Percentiles rank a stretch among this genome's conserved stretches.
These are phyloP conservation scores for Tupaia tana DNA, from an alignment of 2,113 vertebrate genomes.

Conservation along the genomic window DNA sequence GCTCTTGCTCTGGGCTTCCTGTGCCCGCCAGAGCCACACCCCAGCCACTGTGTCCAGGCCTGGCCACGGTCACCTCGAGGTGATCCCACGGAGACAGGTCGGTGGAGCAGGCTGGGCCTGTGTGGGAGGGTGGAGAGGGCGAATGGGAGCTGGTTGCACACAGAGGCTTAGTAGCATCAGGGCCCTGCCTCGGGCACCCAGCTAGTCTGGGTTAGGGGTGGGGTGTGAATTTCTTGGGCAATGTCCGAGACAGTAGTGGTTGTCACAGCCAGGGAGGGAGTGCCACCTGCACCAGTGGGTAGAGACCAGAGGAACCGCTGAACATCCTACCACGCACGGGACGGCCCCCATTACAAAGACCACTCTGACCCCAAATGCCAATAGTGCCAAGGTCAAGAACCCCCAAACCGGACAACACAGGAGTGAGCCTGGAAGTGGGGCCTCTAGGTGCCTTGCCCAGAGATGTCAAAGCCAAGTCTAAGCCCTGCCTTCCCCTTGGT, in stretches of 20 bases:
- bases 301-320: not conserved
- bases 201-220: not conserved
- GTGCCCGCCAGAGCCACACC: not conserved
- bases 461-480: not conserved
- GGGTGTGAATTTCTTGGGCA: no score
- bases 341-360: not conserved
- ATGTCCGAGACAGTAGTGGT: not conserved
- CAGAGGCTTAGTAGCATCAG: not conserved
- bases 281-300: rapidly evolving
- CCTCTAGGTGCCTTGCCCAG: not conserved
- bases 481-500: no score
- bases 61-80: constrained; percentile 66
- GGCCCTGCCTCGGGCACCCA: not conserved
- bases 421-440: not conserved
- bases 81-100: constrained; percentile 47
- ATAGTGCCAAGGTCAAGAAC: rapidly evolving
- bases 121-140: not conserved
- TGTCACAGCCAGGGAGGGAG: not conserved
- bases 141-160: rapidly evolving
- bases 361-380: not conserved
- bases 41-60: not conserved
- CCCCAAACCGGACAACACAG: not conserved
- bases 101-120: not conserved
- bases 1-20: constrained; percentile 11
- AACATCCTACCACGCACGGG: not conserved